Evolutionary conservation across 2,888 invertebrate species (phyloP).

Genomic region (Chalcis sispes): DNA sequence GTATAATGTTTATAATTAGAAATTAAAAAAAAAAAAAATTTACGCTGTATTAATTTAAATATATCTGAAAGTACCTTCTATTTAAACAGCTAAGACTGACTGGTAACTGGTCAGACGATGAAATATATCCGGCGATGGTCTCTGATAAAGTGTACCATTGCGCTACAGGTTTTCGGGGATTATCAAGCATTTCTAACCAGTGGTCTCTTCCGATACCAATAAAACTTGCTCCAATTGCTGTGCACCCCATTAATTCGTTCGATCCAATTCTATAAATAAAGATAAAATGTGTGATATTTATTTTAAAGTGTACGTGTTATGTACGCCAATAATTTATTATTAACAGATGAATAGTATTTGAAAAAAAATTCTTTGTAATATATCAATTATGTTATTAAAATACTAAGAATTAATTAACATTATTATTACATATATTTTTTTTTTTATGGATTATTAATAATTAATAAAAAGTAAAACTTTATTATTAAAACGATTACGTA

Average conservation of each 20-base stretch:
- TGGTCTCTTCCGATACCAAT: constrained; percentile 88
- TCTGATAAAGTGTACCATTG: constrained; percentile 90
- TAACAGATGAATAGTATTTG: neutral
- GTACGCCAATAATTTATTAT: neutral
- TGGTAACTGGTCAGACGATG: constrained; percentile 78
- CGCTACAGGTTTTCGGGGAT: constrained; percentile 88
- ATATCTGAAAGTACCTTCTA: constrained; percentile 78
- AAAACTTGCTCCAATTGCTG: constrained; percentile 86
- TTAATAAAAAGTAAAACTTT: too few species aligned
- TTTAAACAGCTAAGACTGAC: constrained; percentile 83
- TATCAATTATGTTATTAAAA: too few species aligned
- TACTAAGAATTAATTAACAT: too few species aligned
- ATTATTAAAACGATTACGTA: too few species aligned
- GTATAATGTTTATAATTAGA: neutral
- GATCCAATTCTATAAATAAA: constrained; percentile 84
- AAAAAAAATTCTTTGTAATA: too few species aligned
- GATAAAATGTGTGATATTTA: neutral
- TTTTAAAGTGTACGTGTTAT: neutral
- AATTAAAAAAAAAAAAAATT: constrained; percentile 4
- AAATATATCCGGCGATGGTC: constrained; percentile 82
- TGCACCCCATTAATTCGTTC: constrained; percentile 91
- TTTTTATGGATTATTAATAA: too few species aligned
- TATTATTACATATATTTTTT: too few species aligned
- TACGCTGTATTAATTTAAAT: constrained; percentile 1
- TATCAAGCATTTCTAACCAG: constrained; percentile 91